Evolutionary conservation across 2,797 vertebrate species (phyloP).

Genomic region (Cynodonichthys magdalenae): DNA sequence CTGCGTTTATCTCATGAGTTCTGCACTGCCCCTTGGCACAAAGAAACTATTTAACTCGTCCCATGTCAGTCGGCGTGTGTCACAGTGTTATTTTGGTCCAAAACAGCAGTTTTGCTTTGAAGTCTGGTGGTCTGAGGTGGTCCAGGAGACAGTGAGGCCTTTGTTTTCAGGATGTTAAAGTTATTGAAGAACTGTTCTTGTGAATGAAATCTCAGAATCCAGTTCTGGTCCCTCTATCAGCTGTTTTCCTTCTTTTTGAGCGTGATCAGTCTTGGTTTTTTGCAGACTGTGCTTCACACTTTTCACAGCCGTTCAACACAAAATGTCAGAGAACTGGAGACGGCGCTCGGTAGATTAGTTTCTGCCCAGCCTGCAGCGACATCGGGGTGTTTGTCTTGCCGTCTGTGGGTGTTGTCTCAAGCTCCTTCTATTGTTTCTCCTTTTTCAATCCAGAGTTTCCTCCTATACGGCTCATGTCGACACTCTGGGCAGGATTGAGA

Average conservation of each 20-base stretch:
- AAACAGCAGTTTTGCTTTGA: slow-evolving; percentile 25
- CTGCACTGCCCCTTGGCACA: slow-evolving; percentile 16
- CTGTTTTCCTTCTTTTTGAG: background rate
- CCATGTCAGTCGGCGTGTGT: slow-evolving; percentile 24
- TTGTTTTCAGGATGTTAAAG: slow-evolving; percentile 19
- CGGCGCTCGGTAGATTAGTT: slow-evolving; percentile 16
- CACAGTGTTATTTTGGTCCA: slow-evolving; percentile 49
- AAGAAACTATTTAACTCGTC: slow-evolving; percentile 33
- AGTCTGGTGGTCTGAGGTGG: slow-evolving; percentile 8
- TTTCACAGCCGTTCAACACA: slow-evolving; percentile 38
- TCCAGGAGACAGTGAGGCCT: slow-evolving; percentile 17
- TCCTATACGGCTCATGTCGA: slow-evolving; percentile 21
- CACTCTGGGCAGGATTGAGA: slow-evolving; percentile 2
- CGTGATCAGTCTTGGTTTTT: background rate
- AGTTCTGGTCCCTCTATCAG: background rate
- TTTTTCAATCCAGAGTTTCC: slow-evolving; percentile 21
- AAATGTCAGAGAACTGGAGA: slow-evolving; percentile 32
- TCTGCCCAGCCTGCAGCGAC: background rate
- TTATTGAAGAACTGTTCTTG: background rate
- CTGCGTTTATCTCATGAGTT: slow-evolving; percentile 18
- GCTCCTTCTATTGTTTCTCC: slow-evolving; percentile 61
- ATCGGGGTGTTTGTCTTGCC: slow-evolving; percentile 24
- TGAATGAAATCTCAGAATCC: background rate
- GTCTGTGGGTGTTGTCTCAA: slow-evolving; percentile 62
- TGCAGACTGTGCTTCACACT: background rate